These are phyloP conservation scores for Physocephala rufipes DNA, from an alignment of 2,888 invertebrate species.

Conservation along the genomic window DNA sequence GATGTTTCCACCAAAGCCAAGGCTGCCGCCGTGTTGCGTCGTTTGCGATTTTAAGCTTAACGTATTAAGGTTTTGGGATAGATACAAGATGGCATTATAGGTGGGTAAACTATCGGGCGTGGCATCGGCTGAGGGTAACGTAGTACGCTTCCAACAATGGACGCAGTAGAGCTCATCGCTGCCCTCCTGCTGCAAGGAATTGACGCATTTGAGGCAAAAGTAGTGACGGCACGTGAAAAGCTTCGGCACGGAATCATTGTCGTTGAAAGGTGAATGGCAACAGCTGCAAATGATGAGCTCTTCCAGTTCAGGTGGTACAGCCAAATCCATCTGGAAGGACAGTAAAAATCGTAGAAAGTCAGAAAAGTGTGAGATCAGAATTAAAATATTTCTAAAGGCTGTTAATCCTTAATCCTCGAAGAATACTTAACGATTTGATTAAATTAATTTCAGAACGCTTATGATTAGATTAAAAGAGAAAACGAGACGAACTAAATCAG, in stretches of 20 bases:
- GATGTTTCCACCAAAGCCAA: slow-evolving; percentile 16
- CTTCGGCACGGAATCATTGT: slow-evolving; percentile 77
- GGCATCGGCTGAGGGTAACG: slow-evolving; percentile 71
- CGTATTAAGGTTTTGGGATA: slow-evolving; percentile 72
- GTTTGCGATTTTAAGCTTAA: slow-evolving; percentile 66
- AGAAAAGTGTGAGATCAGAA: neutral
- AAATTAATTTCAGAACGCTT: too few species aligned
- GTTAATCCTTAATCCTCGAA: neutral
- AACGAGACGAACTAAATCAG: slow-evolving; percentile 2
- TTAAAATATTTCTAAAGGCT: neutral
- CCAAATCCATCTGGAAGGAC: slow-evolving; percentile 69
- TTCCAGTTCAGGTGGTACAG: slow-evolving; percentile 75
- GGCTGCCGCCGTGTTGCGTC: slow-evolving; percentile 18
- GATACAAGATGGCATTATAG: slow-evolving; percentile 73
- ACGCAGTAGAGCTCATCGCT: slow-evolving; percentile 76
- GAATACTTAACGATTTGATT: too few species aligned
- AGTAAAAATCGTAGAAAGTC: neutral
- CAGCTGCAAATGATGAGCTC: slow-evolving; percentile 79
- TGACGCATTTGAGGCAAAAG: slow-evolving; percentile 80
- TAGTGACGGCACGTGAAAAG: slow-evolving; percentile 80
- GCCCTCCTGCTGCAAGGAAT: slow-evolving; percentile 74
- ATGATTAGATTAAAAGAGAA: too few species aligned
- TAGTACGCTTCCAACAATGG: slow-evolving; percentile 80
- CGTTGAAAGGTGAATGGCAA: slow-evolving; percentile 80
- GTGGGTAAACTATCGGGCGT: slow-evolving; percentile 76